These are phyloP conservation scores for Gavialis gangeticus DNA, from an alignment of 2,113 vertebrate genomes.

Conservation along the genomic window DNA sequence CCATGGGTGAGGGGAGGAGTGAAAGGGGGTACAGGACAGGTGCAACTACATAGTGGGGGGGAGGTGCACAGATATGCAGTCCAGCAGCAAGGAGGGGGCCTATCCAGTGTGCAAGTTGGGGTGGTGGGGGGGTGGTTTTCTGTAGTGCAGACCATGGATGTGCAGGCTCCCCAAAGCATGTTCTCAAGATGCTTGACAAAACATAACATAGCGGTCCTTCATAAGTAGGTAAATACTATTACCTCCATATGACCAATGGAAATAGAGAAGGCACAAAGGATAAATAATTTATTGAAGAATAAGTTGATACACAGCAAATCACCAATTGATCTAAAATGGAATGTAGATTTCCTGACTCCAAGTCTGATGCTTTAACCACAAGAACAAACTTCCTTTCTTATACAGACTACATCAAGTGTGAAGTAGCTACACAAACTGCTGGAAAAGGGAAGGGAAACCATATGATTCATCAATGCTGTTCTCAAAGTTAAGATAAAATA, in stretches of 20 bases:
- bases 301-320: background rate
- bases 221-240: background rate
- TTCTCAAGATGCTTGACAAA: background rate
- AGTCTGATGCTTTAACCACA: background rate
- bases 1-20: no score
- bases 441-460: background rate
- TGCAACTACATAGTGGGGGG: no score
- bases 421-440: background rate
- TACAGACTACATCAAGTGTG: fast-evolving
- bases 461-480: background rate
- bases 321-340: background rate
- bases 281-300: background rate
- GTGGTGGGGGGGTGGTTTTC: no score
- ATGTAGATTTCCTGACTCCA: background rate
- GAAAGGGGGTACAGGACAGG: no score
- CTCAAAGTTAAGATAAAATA: background rate
- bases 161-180: no score
- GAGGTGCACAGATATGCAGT: no score
- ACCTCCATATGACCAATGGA: background rate
- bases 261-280: background rate
- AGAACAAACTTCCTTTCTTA: background rate
- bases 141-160: no score
- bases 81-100: no score
- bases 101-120: no score
- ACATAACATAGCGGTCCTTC: background rate